These are phyloP conservation scores for Nesoenas mayeri DNA, from an alignment of 2,113 vertebrate genomes.

Conservation along the genomic window DNA sequence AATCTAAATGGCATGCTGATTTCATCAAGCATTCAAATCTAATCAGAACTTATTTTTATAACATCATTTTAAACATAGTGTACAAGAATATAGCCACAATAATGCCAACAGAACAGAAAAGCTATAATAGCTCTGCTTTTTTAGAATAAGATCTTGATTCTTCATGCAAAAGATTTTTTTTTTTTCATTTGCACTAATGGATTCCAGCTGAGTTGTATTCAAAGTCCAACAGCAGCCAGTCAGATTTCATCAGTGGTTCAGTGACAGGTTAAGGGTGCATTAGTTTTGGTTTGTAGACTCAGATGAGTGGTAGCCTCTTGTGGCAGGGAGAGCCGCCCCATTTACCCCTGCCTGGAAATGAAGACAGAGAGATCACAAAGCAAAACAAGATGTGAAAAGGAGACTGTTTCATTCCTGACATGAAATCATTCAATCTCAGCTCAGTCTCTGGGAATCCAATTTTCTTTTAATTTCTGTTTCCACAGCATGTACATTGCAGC, in stretches of 20 bases:
- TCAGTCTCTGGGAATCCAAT: slow-evolving; percentile 1
- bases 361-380: neutral
- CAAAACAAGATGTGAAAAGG: neutral
- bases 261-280: neutral
- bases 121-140: neutral
- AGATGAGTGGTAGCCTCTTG: neutral
- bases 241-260: neutral
- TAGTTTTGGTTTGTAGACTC: neutral
- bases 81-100: neutral
- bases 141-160: neutral
- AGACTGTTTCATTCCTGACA: neutral
- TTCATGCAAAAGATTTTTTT: neutral
- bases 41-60: slow-evolving; percentile 54
- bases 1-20: slow-evolving; percentile 54
- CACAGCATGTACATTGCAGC: neutral
- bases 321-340: neutral
- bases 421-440: neutral
- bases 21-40: slow-evolving; percentile 61
- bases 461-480: slow-evolving; percentile 16
- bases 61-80: neutral
- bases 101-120: neutral
- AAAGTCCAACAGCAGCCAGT: neutral
- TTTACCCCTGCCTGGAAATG: neutral
- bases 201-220: neutral
- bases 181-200: neutral